Percentiles rank a stretch among this genome's conserved stretches.
Conservation (phyloP, 2,113 vertebrate genomes). For the Nerophis ophidion region DNA sequence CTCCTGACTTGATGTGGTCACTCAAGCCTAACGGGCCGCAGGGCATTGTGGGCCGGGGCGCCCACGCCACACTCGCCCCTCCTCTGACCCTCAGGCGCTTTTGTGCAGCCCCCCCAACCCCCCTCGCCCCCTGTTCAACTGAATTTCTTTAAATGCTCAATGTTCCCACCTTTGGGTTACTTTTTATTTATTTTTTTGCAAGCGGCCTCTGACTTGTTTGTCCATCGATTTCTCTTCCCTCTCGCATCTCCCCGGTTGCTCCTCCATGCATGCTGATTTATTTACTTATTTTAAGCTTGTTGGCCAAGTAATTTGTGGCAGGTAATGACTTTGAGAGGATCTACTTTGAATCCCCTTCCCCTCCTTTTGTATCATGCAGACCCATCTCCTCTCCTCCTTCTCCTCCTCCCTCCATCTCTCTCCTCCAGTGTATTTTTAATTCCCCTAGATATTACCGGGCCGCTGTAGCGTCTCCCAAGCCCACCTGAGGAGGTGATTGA, state of each 20-base stretch:
- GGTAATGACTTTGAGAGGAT: slow-evolving; percentile 93
- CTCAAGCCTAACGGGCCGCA: slow-evolving; percentile 71
- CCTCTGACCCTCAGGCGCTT: slow-evolving; percentile 53
- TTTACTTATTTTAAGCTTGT: slow-evolving; percentile 78
- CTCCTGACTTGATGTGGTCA: slow-evolving; percentile 67
- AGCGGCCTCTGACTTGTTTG: slow-evolving; percentile 68
- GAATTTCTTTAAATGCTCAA: slow-evolving; percentile 70
- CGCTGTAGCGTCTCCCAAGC: slow-evolving; percentile 79
- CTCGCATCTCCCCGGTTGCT: slow-evolving; percentile 1
- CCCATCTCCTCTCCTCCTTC: slow-evolving; percentile 33
- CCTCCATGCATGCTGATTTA: slow-evolving; percentile 57
- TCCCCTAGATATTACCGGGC: slow-evolving; percentile 81
- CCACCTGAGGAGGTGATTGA: slow-evolving; percentile 86
- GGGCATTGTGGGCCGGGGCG: slow-evolving; percentile 64
- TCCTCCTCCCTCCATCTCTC: slow-evolving; percentile 48
- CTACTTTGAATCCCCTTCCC: slow-evolving; percentile 68
- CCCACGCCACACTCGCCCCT: slow-evolving; percentile 40
- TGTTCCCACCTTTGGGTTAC: slow-evolving; percentile 58
- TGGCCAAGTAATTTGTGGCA: slow-evolving; percentile 90
- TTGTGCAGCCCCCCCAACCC: slow-evolving; percentile 37
- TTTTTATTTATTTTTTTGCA: slow-evolving; percentile 45
- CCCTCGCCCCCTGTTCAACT: slow-evolving; percentile 10
- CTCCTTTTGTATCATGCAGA: slow-evolving; percentile 48
- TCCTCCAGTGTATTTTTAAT: slow-evolving; percentile 63
- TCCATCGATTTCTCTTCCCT: slow-evolving; percentile 69